A percentile compares a stretch with the other conserved stretches of the same genome.
phyloP scores from a whole-genome alignment of 2,113 vertebrate species.

The Nothoprocta perdicaria region DNA sequence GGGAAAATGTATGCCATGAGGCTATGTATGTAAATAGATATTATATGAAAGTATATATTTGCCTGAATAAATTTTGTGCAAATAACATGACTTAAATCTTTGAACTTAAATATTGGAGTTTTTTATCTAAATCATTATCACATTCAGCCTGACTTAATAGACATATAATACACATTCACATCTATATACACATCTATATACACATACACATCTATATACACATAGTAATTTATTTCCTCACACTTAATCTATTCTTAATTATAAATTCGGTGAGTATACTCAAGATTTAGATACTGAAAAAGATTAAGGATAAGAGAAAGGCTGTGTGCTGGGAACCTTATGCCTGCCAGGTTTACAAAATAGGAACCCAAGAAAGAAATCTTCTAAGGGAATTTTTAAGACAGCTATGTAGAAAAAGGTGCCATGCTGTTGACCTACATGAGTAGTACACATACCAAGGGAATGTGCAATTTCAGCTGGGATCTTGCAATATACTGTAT shows the following conservation, averaged over 20 bases:
- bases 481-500: neutral
- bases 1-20: neutral
- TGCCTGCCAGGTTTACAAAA: neutral
- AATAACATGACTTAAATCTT: neutral
- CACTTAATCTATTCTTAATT: neutral
- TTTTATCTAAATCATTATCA: conserved; percentile 9
- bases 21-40: neutral
- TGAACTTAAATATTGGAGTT: neutral
- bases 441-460: neutral
- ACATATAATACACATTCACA: neutral
- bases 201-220: accelerated
- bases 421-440: neutral
- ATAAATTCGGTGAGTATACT: neutral
- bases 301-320: neutral
- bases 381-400: neutral
- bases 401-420: neutral
- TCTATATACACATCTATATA: too few species aligned
- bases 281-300: neutral
- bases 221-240: neutral
- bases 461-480: neutral
- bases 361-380: neutral
- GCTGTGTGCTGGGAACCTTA: neutral
- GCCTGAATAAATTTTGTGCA: neutral
- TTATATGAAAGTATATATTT: neutral
- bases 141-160: neutral